Conservation (phyloP, 2,888 invertebrate species). For the Heliconius ethilla region DNA sequence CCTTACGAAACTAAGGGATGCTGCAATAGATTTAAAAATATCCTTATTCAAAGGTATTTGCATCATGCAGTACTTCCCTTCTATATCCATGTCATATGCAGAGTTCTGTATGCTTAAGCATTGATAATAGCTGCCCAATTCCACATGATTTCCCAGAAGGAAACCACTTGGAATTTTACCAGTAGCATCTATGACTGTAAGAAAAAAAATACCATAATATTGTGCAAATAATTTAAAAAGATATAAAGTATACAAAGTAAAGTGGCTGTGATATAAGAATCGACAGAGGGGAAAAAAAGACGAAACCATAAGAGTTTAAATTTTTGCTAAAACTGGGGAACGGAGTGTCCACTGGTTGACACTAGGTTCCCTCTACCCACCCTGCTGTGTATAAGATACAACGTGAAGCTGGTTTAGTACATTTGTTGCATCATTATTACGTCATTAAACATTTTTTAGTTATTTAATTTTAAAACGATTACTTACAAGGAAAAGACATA, state of each 20-base stretch:
- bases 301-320: no score
- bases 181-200: slow-evolving; percentile 71
- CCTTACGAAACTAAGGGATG: background rate
- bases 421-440: no score
- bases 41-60: slow-evolving; percentile 52
- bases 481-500: slow-evolving; percentile 54
- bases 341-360: no score
- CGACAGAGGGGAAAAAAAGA: no score
- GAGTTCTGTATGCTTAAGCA: slow-evolving; percentile 56
- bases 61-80: slow-evolving; percentile 73
- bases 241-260: no score
- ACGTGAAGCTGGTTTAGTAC: background rate
- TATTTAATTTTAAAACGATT: background rate
- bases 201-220: background rate
- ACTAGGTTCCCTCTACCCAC: no score
- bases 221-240: no score
- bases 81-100: slow-evolving; percentile 52
- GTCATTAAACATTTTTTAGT: background rate
- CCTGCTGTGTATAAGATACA: background rate
- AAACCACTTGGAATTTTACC: slow-evolving; percentile 70
- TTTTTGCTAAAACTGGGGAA: no score
- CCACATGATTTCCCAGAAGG: slow-evolving; percentile 61
- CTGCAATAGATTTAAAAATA: background rate
- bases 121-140: slow-evolving; percentile 67
- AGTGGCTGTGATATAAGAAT: no score